A percentile compares a stretch with the other conserved stretches of the same genome.
Evolutionary conservation across 2,888 invertebrate species (phyloP).

Genomic region (Hofmannophila pseudospretella): DNA sequence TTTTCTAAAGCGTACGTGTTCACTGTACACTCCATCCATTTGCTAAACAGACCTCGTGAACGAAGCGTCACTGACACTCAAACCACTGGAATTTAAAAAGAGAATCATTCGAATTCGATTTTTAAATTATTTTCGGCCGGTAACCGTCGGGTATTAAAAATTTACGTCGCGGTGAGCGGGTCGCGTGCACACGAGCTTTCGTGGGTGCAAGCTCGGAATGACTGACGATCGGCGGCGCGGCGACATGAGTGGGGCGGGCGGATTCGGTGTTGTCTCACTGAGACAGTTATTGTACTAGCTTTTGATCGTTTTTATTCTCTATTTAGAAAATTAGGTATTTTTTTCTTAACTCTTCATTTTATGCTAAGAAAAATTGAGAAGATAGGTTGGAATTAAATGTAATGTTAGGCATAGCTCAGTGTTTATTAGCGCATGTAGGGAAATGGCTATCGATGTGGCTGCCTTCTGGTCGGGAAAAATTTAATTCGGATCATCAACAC

Average conservation of each 20-base stretch:
- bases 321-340: too few relatives aligned
- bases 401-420: too few relatives aligned
- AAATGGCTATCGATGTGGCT: too few relatives aligned
- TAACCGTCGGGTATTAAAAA: conserved; percentile 50
- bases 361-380: too few relatives aligned
- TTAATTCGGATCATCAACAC: too few relatives aligned
- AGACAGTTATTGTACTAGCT: too few relatives aligned
- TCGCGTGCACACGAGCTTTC: conserved; percentile 20
- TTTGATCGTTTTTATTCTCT: too few relatives aligned
- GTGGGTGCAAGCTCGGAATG: conserved; percentile 13
- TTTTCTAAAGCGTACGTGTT: conserved; percentile 19
- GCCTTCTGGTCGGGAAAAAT: too few relatives aligned
- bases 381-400: too few relatives aligned
- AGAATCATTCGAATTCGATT: conserved; percentile 18
- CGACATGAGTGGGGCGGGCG: conserved; percentile 16
- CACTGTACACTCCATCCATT: conserved; percentile 8
- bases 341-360: too few relatives aligned
- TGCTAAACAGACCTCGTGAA: conserved; percentile 1
- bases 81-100: conserved; percentile 1
- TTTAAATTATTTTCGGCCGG: neutral
- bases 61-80: conserved; percentile 11
- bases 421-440: too few relatives aligned
- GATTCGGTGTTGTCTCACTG: neutral
- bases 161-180: conserved; percentile 37
- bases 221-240: conserved; percentile 21